Evolutionary conservation across 2,888 invertebrate species (phyloP).

Genomic region (Eupithecia vulgata): DNA sequence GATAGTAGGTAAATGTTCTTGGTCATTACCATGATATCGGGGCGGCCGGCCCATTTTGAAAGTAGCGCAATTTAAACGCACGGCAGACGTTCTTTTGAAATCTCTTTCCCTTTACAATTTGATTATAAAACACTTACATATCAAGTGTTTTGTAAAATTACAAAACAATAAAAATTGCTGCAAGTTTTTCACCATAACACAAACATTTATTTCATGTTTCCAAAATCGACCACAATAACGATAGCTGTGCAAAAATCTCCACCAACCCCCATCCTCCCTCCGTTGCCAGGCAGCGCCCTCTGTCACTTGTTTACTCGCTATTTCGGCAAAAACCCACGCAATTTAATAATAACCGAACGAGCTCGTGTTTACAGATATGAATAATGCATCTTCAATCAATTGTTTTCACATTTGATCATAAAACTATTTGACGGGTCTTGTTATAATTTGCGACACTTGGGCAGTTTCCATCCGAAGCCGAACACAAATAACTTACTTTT

Average conservation of each 20-base stretch:
- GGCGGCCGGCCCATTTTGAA: background rate
- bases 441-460: background rate
- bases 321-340: slow-evolving; percentile 22
- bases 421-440: background rate
- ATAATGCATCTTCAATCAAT: slow-evolving; percentile 8
- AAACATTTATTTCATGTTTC: background rate
- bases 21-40: background rate
- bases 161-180: background rate
- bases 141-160: background rate
- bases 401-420: slow-evolving; percentile 3
- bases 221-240: background rate
- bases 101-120: background rate
- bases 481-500: background rate
- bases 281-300: slow-evolving; percentile 11
- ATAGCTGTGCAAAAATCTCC: background rate
- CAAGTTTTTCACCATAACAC: background rate
- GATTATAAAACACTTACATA: background rate
- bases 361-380: slow-evolving; percentile 12
- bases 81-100: background rate
- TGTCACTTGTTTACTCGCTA: slow-evolving; percentile 20
- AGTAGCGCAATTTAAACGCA: background rate
- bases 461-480: background rate
- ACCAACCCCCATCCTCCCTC: background rate
- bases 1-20: background rate
- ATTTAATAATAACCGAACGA: slow-evolving; percentile 17